Base-by-base conservation (phyloP, 30 jellyfish, hydroid and myxozoan species). In the Catostylus mosaicus region DNA sequence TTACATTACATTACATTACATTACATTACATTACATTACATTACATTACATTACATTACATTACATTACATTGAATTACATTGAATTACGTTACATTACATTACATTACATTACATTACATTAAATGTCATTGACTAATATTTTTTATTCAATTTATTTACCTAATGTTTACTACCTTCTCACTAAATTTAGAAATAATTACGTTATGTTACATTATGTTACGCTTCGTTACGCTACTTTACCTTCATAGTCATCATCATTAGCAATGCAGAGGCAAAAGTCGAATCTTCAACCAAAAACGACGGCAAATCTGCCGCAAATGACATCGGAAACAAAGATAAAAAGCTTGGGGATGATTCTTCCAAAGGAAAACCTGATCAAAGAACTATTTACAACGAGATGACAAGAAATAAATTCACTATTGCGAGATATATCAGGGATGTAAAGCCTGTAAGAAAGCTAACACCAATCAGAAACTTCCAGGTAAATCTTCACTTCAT, bases 281-380 rank as follows among this genome's bases (percentile, higher is more conserved):
- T 68, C 10, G 56, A 68, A 37, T 4, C 64, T 9, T 19, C 74
- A 22, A 43, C 36, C 1, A 37, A 38, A 8, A 36, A 66, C 0
- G 45, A 30, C 10, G 85, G 75, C 4, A 74, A 50, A 74, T 30
- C 85, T 2, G 51, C 30, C 14, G 85, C 85, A 1, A 74, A 74
- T 23, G 85, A 74, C 32, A 57, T 74, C 29, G 80, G 64, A 36
- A 24, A 68, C 34, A 37, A 37, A 24, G 64, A 68, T 20, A 35
- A 68, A 20, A 34, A 31, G 18, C 18, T 37, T 30, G 61, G 61
- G 6, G 75, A 22, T 19, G 85, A 30, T 2, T 36, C 59, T 7
- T 14, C 22, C 40, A 72, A 30, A 5, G 62, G 47, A 1, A 24
- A 56, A 50, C 30, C 33, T 18, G 75, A 19, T 14, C 38, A 29